Evolutionary conservation across 2,888 invertebrate species (phyloP).

Genomic region (Trisateles emortualis): DNA sequence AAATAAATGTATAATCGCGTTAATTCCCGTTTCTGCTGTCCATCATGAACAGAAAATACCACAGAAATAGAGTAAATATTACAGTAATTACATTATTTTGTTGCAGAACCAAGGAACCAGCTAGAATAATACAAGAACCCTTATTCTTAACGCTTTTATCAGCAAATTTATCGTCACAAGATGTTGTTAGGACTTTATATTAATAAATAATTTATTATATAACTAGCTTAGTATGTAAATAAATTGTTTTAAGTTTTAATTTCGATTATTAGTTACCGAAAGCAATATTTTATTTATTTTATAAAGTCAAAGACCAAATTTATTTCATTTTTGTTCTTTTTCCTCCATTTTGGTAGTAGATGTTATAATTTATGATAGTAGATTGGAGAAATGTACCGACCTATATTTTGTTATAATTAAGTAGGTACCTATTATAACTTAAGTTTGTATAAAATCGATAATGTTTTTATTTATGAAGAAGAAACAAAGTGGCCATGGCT

Average conservation of each 20-base stretch:
- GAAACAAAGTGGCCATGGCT: too few species aligned
- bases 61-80: not conserved
- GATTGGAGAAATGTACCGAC: too few species aligned
- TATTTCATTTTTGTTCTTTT: too few species aligned
- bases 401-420: too few species aligned
- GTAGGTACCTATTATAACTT: too few species aligned
- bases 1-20: slow-evolving; percentile 1
- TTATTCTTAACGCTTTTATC: slow-evolving; percentile 64
- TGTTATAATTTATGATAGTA: too few species aligned
- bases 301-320: not conserved
- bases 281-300: not conserved
- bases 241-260: slow-evolving; percentile 6
- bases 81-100: slow-evolving; percentile 2
- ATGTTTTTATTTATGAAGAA: too few species aligned
- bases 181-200: slow-evolving; percentile 59
- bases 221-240: not conserved
- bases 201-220: slow-evolving; percentile 10
- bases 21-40: not conserved
- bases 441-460: too few species aligned
- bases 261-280: not conserved
- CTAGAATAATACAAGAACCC: slow-evolving; percentile 56
- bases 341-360: too few species aligned
- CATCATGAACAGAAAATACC: too few species aligned
- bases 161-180: slow-evolving; percentile 63
- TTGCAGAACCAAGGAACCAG: slow-evolving; percentile 60